Evolutionary conservation across 2,113 vertebrate species (phyloP).

Genomic region (Sebastes fasciatus): DNA sequence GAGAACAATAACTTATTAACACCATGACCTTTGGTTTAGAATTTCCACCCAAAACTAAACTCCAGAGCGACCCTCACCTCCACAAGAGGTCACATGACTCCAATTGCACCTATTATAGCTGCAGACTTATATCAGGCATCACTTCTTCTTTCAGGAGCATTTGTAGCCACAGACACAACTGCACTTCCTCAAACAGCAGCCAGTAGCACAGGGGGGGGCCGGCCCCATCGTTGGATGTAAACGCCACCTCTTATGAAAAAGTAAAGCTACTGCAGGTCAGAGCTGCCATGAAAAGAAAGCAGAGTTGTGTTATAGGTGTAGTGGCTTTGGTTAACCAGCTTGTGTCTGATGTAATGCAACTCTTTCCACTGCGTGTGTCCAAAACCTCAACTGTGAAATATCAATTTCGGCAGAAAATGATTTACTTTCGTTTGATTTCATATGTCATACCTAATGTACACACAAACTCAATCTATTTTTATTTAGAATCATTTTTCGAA

Average conservation of each 20-base stretch:
- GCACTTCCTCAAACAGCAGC: constrained; percentile 55
- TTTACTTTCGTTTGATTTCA: not conserved
- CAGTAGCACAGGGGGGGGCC: not conserved
- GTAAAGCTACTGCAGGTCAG: constrained; percentile 4
- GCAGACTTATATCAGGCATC: constrained; percentile 9
- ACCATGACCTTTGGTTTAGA: constrained; percentile 38
- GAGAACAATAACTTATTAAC: constrained; percentile 48
- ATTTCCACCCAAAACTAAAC: constrained; percentile 58
- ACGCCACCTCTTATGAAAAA: constrained; percentile 2
- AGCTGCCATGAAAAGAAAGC: constrained; percentile 5
- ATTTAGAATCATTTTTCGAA: too few species aligned
- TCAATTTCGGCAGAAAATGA: not conserved
- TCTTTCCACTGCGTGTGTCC: not conserved
- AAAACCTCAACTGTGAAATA: constrained; percentile 31
- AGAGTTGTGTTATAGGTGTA: not conserved
- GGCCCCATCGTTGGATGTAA: not conserved
- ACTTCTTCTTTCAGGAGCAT: constrained; percentile 66
- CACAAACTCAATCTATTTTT: too few species aligned
- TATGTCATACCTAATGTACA: not conserved
- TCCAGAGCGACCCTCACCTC: constrained; percentile 18
- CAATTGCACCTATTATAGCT: constrained; percentile 30
- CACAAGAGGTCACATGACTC: constrained; percentile 37
- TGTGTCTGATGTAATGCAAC: constrained; percentile 56
- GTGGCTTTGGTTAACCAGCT: constrained; percentile 42
- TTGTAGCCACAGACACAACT: not conserved